phyloP scores from a whole-genome alignment of 1,140 invertebrate species.

The Pissodes strobi region DNA sequence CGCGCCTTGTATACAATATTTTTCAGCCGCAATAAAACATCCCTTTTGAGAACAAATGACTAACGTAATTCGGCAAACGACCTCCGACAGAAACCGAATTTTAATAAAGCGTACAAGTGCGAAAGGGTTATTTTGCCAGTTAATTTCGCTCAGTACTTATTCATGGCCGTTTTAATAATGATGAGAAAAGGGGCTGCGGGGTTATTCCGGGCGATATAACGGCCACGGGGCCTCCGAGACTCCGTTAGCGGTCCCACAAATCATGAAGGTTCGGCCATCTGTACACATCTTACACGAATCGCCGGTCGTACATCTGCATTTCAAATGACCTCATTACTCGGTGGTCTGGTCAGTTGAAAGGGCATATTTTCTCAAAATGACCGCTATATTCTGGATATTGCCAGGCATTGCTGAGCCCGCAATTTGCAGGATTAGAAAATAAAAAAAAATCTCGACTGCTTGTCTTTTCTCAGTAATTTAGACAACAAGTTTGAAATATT shows the following conservation, averaged over 20 bases:
- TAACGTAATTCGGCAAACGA: neutral
- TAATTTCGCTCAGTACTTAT: constrained; percentile 38
- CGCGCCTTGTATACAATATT: no score
- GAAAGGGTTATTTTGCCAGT: constrained; percentile 34
- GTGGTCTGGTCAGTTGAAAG: constrained; percentile 26
- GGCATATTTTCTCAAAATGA: constrained; percentile 32
- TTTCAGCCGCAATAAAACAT: neutral
- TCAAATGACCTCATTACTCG: constrained; percentile 44
- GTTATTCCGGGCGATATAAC: constrained; percentile 13
- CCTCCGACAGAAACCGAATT: constrained; percentile 19
- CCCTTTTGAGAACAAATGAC: neutral
- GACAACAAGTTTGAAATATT: no score
- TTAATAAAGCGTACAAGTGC: constrained; percentile 32
- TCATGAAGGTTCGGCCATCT: constrained; percentile 49
- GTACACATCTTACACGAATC: constrained; percentile 48
- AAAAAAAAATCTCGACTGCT: neutral
- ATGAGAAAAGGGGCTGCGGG: constrained; percentile 27
- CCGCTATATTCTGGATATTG: constrained; percentile 22
- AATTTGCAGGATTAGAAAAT: constrained; percentile 17
- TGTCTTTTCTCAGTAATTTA: no score
- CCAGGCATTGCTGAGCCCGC: neutral
- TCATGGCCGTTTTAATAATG: constrained; percentile 40
- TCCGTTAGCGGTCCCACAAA: constrained; percentile 51
- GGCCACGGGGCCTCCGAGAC: constrained; percentile 28
- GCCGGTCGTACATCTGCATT: constrained; percentile 50